Conservation (phyloP, 2,888 invertebrate species). For the Lasiommata megera region DNA sequence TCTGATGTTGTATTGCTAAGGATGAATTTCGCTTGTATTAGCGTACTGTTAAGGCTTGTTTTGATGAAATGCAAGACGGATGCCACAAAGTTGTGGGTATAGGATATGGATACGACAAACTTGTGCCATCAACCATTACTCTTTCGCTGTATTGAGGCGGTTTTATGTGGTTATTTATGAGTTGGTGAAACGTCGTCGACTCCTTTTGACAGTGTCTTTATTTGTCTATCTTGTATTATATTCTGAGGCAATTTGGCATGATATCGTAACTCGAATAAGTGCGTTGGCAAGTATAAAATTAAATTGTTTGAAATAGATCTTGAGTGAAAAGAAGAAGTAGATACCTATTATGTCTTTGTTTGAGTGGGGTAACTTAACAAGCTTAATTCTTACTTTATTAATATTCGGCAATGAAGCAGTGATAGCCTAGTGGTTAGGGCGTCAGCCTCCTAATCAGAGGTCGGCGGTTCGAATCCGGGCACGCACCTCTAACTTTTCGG, state of each 20-base stretch:
- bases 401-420: no score
- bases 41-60: neutral
- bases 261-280: slow-evolving; percentile 5
- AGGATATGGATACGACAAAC: slow-evolving; percentile 49
- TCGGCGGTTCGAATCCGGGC: no score
- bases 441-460: no score
- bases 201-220: slow-evolving; percentile 4
- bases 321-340: no score
- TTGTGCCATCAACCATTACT: slow-evolving; percentile 52
- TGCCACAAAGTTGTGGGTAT: slow-evolving; percentile 53
- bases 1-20: slow-evolving; percentile 5
- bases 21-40: neutral
- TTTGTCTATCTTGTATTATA: slow-evolving; percentile 10
- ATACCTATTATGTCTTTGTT: no score
- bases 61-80: slow-evolving; percentile 8
- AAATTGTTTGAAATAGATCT: slow-evolving; percentile 4
- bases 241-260: slow-evolving; percentile 1
- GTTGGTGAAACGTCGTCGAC: neutral
- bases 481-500: no score
- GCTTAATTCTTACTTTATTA: no score
- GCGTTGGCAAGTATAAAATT: neutral
- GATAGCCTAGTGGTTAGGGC: no score
- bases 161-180: slow-evolving; percentile 16
- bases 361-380: no score
- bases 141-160: slow-evolving; percentile 35